These are phyloP conservation scores for Actias luna DNA, from an alignment of 2,888 invertebrate species.

Conservation along the genomic window DNA sequence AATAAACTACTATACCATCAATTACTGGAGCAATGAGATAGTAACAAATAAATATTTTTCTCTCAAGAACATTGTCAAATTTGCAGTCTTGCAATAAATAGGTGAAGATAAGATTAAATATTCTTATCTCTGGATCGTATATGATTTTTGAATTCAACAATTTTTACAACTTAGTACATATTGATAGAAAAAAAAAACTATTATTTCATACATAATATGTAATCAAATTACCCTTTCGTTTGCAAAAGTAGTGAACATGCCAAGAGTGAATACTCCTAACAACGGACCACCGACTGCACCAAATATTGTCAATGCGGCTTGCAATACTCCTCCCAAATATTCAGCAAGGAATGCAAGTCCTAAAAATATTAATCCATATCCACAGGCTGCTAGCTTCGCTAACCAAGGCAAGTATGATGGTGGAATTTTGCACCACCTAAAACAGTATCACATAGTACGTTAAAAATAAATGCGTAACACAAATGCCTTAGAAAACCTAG, in stretches of 20 bases:
- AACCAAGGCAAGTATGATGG: constrained; percentile 70
- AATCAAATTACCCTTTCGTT: constrained; percentile 83
- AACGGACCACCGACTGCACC: constrained; percentile 94
- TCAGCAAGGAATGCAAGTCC: constrained; percentile 92
- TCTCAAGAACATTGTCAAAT: no score
- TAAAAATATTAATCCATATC: constrained; percentile 89
- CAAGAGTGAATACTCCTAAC: constrained; percentile 91
- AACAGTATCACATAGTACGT: not conserved
- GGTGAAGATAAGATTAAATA: no score
- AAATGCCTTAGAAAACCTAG: not conserved
- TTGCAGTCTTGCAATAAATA: no score
- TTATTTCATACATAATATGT: not conserved
- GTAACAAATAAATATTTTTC: no score
- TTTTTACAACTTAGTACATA: not conserved
- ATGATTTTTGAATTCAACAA: not conserved
- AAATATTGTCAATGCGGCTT: constrained; percentile 92
- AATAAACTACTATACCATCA: no score
- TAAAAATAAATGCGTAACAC: not conserved
- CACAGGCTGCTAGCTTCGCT: constrained; percentile 86
- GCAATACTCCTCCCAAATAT: constrained; percentile 92
- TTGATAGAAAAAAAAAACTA: no score
- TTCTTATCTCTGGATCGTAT: no score
- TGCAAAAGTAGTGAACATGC: constrained; percentile 89
- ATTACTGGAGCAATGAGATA: no score
- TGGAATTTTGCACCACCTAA: constrained; percentile 60